Evolutionary conservation across 2,888 invertebrate species (phyloP), one percentile per base, ranked within the genome.

Genomic region (Rhaphigaster nebulosa): DNA sequence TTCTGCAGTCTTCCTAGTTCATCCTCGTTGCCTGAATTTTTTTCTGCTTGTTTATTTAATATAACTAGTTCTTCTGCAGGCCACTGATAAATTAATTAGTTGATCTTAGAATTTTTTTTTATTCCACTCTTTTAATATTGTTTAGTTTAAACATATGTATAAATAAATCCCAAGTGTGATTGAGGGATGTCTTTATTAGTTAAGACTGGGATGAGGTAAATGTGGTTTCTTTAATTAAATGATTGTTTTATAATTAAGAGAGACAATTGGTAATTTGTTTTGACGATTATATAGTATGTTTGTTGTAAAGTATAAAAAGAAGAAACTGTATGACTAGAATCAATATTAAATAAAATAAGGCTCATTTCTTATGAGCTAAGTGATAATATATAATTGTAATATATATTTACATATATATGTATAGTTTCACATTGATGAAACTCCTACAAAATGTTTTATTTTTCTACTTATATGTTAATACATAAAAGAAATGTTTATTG

Each of bases 391-490:
- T 80, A 45, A 41, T 45, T 84, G 84, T 84, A 84, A 84, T 45
- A 50, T 80, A 80, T n/a, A 80, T 23, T 8, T 13, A 60, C n/a
- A 60, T 60, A 60, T n/a, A 60, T 65, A 65, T 65, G n/a, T 65
- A 65, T 84, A 45, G 84, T 84, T 84, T 84, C 84, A 84, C 38
- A 84, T 84, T 3, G n/a, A 84, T 45, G 41, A 45, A 84, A 45
- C 45, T 84, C 13, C n/a, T 84, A 84, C 84, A 84, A 84, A 50
- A 84, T 84, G 84, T 50, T 84, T 84, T 84, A 84, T 84, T 84
- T 84, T 84, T 84, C 41, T 84, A 84, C 84, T 84, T 84, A 84
- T 84, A 84, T 84, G 84, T 84, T 84, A 84, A 84, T 84, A 50
- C 45, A 84, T 84, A 84, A 50, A 50, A 45, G 84, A 84, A n/a